Percentiles rank a stretch among this genome's conserved stretches.
phyloP scores from a whole-genome alignment of 1,140 invertebrate species.

The Acyrthosiphon pisum region DNA sequence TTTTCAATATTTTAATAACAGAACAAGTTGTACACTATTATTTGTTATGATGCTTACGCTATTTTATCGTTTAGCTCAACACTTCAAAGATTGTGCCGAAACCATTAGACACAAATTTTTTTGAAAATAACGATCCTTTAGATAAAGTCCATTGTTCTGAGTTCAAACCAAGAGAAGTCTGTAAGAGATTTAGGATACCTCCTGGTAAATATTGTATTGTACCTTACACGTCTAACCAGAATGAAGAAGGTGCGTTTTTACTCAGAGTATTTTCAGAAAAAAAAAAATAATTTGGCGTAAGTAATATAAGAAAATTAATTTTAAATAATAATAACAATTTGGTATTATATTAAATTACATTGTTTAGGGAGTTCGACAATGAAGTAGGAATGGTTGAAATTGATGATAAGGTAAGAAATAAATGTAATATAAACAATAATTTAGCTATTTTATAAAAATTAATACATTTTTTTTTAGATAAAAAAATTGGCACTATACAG shows the following conservation, averaged over 20 bases:
- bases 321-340: background rate
- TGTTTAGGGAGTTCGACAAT: constrained; percentile 84
- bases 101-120: constrained; percentile 88
- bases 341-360: constrained; percentile 41
- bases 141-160: constrained; percentile 89
- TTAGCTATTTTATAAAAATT: background rate
- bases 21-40: background rate
- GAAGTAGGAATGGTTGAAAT: constrained; percentile 79
- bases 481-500: constrained; percentile 65
- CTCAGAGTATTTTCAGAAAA: constrained; percentile 96
- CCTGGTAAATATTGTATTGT: constrained; percentile 96
- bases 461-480: constrained; percentile 61
- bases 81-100: constrained; percentile 78
- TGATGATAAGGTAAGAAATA: constrained; percentile 67
- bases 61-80: constrained; percentile 68
- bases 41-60: background rate
- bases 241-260: constrained; percentile 95
- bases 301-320: constrained; percentile 62
- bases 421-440: background rate
- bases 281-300: constrained; percentile 83
- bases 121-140: constrained; percentile 93
- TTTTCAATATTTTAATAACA: background rate
- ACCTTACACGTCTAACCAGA: constrained; percentile 96
- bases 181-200: constrained; percentile 88
- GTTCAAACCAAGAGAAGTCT: constrained; percentile 90